A percentile compares a stretch with the other conserved stretches of the same genome.
Conservation (phyloP, 1,140 invertebrate genomes). For the Ostrea denselamellosa region DNA sequence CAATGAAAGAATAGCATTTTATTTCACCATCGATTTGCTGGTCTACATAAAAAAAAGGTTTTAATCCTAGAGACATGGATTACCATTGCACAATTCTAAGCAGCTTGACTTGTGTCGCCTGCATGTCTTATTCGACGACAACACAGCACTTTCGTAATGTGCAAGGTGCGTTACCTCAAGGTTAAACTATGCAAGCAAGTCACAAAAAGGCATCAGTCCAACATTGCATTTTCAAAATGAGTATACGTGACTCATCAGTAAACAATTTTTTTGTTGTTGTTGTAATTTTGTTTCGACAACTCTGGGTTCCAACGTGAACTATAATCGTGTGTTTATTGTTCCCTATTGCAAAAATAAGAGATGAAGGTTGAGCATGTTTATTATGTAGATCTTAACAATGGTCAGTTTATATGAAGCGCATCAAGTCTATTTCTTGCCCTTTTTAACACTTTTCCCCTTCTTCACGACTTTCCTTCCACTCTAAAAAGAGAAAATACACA, state of each 20-base stretch:
- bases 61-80: not conserved
- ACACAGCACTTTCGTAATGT: not conserved
- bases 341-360: not conserved
- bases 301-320: too few relatives aligned
- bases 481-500: not conserved
- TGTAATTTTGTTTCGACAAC: too few relatives aligned
- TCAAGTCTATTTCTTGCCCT: slow-evolving; percentile 6
- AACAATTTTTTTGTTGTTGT: too few relatives aligned
- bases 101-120: not conserved
- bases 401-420: not conserved
- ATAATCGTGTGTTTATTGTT: too few relatives aligned
- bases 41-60: not conserved
- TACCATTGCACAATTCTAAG: not conserved
- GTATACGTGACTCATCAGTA: too few relatives aligned
- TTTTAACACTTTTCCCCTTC: slow-evolving; percentile 1
- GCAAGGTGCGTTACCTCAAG: not conserved
- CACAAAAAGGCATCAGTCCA: not conserved
- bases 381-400: slow-evolving; percentile 3
- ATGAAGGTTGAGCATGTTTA: slow-evolving; percentile 8
- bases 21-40: too few relatives aligned
- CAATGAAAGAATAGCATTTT: too few relatives aligned
- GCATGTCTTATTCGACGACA: not conserved
- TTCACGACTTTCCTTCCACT: slow-evolving; percentile 1
- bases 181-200: not conserved
- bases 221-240: too few relatives aligned